Base-by-base conservation (phyloP, 2,113 vertebrate genomes). In the Protobothrops mucrosquamatus region DNA sequence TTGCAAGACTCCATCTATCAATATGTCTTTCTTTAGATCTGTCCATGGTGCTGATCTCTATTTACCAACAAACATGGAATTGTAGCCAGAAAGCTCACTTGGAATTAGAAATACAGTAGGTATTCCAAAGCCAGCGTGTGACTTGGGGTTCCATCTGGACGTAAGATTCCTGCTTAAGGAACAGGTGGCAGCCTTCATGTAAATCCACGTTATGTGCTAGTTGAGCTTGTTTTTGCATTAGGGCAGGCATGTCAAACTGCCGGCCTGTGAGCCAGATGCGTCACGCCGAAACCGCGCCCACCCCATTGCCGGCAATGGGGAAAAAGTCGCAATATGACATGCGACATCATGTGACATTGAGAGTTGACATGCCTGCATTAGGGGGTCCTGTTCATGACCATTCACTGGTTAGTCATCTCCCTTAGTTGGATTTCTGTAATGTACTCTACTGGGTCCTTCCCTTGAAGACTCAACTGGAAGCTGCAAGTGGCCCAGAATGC, bases 41-140 rank as follows among this genome's bases (percentile, higher is more conserved):
- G 24, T 89, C 91, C 91, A 46, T 89, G 91, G 91, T 92, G 23
- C 91, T 89, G 91, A 92, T 74, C 59, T 15, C 52, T 34, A 10
- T 4, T 43, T 26, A 23, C 51, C 4, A 74, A 74, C 14, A 74
- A 74, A 15, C 64, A 74, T 34, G 64, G n/a, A 15, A 74, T 74
- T 34, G 64, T 34, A 74, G 64, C 5, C 64, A 74, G n/a, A 74
- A 34, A 74, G n/a, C 5, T 74, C n/a, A 2, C 55, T 18, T 87
- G 46, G 46, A 46, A 48, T 48, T 26, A 87, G 46, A 46, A 51
- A 12, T 26, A 52, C 15, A 34, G 11, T 12, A 81, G 69, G 24
- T 9, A 87, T 23, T 87, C 4, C 24, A 87, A 43, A 74, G 14
- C n/a, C 14, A 74, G n/a, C 34, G 2, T 74, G n/a, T 18, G n/a